These are phyloP conservation scores for Tamandua tetradactyla DNA, from an alignment of 2,797 vertebrate genomes.

Conservation along the genomic window DNA sequence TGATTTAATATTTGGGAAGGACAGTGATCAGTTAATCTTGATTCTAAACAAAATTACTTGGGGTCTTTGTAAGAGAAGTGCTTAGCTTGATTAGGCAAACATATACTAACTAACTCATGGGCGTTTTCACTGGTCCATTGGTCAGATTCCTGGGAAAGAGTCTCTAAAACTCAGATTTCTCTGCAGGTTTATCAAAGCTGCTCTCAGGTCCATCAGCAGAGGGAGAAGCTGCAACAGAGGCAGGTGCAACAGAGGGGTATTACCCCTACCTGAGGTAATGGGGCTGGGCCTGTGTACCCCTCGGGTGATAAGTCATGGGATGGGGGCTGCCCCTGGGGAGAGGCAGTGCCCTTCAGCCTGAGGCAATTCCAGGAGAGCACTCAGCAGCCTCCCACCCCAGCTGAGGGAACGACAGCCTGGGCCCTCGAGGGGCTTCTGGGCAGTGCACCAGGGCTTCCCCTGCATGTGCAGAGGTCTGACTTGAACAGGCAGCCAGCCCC, in stretches of 20 bases:
- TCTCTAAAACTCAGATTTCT: not conserved
- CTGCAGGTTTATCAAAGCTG: not conserved
- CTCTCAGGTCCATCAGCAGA: not conserved
- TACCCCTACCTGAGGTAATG: not conserved
- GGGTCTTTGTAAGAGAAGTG: not conserved
- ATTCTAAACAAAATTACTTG: not conserved
- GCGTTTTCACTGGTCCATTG: not conserved
- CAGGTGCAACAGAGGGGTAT: not conserved
- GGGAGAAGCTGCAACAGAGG: accelerated
- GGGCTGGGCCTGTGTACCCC: not conserved
- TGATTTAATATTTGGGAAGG: not conserved
- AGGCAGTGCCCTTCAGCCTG: not conserved
- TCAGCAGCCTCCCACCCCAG: no score
- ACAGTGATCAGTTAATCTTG: not conserved
- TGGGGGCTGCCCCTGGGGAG: not conserved
- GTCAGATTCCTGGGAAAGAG: not conserved
- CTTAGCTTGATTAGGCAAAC: not conserved
- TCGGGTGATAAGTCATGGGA: not conserved
- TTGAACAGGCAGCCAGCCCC: not conserved
- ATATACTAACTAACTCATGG: not conserved
- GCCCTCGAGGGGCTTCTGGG: accelerated
- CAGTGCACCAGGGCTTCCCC: accelerated
- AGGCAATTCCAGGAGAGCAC: not conserved
- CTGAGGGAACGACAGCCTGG: not conserved
- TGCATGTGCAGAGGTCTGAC: accelerated